phyloP scores from a whole-genome alignment of 2,113 vertebrate genomes.

The Xyrauchen texanus region DNA sequence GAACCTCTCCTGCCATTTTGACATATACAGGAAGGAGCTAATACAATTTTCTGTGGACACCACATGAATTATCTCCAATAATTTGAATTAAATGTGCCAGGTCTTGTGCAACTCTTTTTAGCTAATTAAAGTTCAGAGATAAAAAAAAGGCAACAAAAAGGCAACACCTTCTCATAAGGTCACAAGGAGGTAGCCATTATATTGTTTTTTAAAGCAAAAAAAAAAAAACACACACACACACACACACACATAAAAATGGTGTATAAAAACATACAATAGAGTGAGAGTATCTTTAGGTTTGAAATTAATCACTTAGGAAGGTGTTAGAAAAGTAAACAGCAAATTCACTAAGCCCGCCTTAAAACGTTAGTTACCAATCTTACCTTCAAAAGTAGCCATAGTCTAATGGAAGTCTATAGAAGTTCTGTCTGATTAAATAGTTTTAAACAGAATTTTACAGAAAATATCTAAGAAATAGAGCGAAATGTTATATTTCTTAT shows the following conservation, averaged over 20 bases:
- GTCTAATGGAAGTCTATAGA: too few species aligned
- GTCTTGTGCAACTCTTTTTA: conserved; percentile 39
- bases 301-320: too few species aligned
- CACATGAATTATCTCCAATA: conserved; percentile 53
- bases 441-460: too few species aligned
- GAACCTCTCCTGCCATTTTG: conserved; percentile 44
- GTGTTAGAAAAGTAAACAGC: conserved; percentile 4
- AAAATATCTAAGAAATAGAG: too few species aligned
- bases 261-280: too few species aligned
- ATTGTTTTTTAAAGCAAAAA: not conserved
- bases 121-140: conserved; percentile 45
- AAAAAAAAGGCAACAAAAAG: too few species aligned
- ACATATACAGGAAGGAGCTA: conserved; percentile 47
- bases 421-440: too few species aligned
- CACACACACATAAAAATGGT: too few species aligned
- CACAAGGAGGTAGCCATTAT: not conserved
- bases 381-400: too few species aligned
- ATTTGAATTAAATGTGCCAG: conserved; percentile 49
- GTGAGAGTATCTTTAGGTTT: too few species aligned
- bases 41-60: conserved; percentile 38
- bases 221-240: too few species aligned
- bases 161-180: conserved; percentile 6
- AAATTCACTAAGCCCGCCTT: not conserved
- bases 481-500: too few species aligned
- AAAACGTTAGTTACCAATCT: not conserved